These are phyloP conservation scores for Gorsachius goisagi DNA, from an alignment of 2,113 vertebrate species.

Conservation along the genomic window DNA sequence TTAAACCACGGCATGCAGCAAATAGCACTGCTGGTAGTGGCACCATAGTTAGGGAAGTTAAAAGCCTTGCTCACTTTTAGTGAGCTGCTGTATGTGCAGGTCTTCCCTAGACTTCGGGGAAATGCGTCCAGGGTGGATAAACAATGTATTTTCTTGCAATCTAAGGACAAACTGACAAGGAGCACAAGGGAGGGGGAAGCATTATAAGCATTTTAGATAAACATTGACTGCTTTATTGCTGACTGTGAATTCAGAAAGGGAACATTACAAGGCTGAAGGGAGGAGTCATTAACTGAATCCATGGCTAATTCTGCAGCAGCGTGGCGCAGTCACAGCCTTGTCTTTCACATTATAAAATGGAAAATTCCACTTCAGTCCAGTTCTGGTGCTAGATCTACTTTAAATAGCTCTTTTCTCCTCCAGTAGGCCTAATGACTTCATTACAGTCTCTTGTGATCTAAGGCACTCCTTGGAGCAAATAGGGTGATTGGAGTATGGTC, in stretches of 20 bases:
- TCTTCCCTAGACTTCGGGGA: background rate
- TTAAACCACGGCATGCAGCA: background rate
- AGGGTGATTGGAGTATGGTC: background rate
- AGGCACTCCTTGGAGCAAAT: background rate
- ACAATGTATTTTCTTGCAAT: background rate
- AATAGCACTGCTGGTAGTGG: background rate
- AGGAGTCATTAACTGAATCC: conserved; percentile 3
- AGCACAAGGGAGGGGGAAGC: background rate
- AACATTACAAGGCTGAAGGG: background rate
- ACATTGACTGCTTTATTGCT: background rate
- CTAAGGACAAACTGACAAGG: background rate
- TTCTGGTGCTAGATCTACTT: conserved; percentile 18
- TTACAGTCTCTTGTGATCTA: background rate
- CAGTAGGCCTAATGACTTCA: conserved; percentile 2
- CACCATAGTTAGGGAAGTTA: background rate
- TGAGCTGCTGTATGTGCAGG: background rate
- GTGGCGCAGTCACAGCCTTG: background rate
- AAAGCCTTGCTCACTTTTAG: background rate
- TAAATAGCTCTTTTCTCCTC: conserved; percentile 26
- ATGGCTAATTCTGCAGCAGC: conserved; percentile 7
- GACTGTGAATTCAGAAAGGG: background rate
- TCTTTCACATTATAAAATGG: background rate
- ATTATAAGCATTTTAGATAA: background rate
- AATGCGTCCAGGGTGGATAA: background rate
- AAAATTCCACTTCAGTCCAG: conserved; percentile 45